Evolutionary conservation across 2,888 invertebrate genomes (phyloP).

Genomic region (Thalpophila matura): DNA sequence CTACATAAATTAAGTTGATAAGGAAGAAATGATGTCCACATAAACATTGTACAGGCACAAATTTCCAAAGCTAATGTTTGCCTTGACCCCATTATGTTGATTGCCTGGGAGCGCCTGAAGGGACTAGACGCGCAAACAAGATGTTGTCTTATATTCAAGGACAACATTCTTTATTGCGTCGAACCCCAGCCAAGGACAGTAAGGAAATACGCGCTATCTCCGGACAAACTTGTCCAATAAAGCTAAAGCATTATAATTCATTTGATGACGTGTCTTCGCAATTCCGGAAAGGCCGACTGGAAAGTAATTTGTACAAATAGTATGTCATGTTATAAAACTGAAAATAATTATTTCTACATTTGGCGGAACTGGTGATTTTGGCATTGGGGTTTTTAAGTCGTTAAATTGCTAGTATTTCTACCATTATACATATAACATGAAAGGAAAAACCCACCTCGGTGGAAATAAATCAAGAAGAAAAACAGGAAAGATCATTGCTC

Average conservation of each 20-base stretch:
- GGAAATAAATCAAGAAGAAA: slow-evolving; percentile 30
- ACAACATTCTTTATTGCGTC: slow-evolving; percentile 51
- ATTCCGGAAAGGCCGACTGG: slow-evolving; percentile 7
- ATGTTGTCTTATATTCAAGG: slow-evolving; percentile 65
- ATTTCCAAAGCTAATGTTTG: slow-evolving; percentile 33
- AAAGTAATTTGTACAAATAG: slow-evolving; percentile 4
- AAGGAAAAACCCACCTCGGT: slow-evolving; percentile 12
- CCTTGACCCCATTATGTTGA: slow-evolving; percentile 62
- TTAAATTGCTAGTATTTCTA: neutral
- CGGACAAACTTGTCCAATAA: slow-evolving; percentile 1
- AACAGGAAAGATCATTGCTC: slow-evolving; percentile 34
- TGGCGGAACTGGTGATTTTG: neutral
- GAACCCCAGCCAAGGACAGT: slow-evolving; percentile 33
- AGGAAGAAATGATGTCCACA: neutral
- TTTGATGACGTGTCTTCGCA: slow-evolving; percentile 2
- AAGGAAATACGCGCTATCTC: slow-evolving; percentile 16
- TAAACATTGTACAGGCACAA: neutral
- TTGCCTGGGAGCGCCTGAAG: slow-evolving; percentile 54
- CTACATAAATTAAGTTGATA: neutral
- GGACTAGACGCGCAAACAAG: slow-evolving; percentile 65
- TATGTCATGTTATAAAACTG: too few relatives aligned
- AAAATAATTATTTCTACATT: slow-evolving; percentile 9
- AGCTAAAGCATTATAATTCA: slow-evolving; percentile 4
- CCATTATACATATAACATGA: neutral
- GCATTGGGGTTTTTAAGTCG: slow-evolving; percentile 24